These are phyloP conservation scores for Macrocentrus cingulum DNA, from an alignment of 1,140 invertebrate genomes.

Conservation along the genomic window DNA sequence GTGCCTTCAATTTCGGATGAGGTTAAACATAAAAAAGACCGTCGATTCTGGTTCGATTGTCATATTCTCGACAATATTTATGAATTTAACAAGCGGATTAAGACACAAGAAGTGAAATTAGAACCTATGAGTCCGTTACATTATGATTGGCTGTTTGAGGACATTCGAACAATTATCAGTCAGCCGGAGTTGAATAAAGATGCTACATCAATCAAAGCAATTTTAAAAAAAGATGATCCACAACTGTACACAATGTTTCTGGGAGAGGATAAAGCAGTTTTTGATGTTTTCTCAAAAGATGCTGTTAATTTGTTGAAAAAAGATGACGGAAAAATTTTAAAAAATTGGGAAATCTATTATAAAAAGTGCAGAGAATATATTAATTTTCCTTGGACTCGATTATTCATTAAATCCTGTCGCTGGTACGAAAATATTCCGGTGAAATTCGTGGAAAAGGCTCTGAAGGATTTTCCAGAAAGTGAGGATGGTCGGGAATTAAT, in stretches of 20 bases:
- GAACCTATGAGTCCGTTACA: too few species aligned
- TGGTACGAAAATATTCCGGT: conserved; percentile 49
- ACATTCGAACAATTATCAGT: too few species aligned
- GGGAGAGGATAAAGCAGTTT: too few species aligned
- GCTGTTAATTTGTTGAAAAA: background rate
- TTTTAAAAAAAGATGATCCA: too few species aligned
- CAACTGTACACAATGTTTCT: too few species aligned
- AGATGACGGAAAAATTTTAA: background rate
- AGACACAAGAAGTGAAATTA: too few species aligned
- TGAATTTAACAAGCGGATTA: background rate
- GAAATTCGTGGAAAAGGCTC: conserved; percentile 31
- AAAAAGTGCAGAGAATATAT: background rate
- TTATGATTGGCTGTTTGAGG: too few species aligned
- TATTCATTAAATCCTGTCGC: conserved; percentile 34
- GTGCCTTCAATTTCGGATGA: background rate
- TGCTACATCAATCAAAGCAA: too few species aligned
- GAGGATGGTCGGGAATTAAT: conserved; percentile 6
- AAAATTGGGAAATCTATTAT: conserved; percentile 37
- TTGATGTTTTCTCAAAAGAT: too few species aligned
- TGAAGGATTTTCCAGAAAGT: conserved; percentile 18
- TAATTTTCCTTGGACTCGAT: background rate
- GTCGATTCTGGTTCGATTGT: background rate
- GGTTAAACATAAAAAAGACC: background rate
- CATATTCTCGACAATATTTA: background rate
- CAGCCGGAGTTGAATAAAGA: too few species aligned